Evolutionary conservation across 2,888 invertebrate species (phyloP), one percentile per base, ranked within the genome.

Genomic region (Platynereis dumerilii): DNA sequence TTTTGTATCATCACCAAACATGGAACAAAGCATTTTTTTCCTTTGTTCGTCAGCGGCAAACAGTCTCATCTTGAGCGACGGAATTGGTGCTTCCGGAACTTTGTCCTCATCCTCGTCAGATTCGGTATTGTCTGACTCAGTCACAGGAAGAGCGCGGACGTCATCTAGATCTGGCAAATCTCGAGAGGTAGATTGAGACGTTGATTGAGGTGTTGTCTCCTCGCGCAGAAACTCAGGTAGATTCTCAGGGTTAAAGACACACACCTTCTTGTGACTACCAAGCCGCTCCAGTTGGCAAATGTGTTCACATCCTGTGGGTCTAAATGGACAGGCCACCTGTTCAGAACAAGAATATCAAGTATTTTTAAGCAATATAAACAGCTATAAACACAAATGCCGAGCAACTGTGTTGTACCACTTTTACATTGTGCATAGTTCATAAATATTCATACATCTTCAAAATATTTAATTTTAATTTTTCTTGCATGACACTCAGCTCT

Each of bases 261-360:
- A 80, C 5, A 63, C 58, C 62, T 73, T 75, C 54, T 75, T 76
- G 67, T 80, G 80, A 7, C 69, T 66, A 5, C 69, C 45, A 26
- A 78, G 69, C 27, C 66, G 61, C 64, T 75, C 72, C 27, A 79
- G 68, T 53, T 75, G 77, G 15, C 75, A 75, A 63, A 79, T 67
- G 60, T 71, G 71, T 34, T 73, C 73, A 72, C 80, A 80, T 2
- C 80, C 79, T 12, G 66, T 53, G 5, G 68, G 61, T 28, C 79
- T 69, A 60, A 69, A 76, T 10, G 78, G 76, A 71, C 80, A 80
- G 1, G 78, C 76, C 22, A 80, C 79, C 78, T 79, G 68, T 1
- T 64, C 65, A 44, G 48, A 20, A 64, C 42, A 42, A 17, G 34
- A 28, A 24, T 22, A 24, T 26, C 17, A 53, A 15, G 22, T 22